Percentiles rank a stretch among this genome's conserved stretches.
Evolutionary conservation across 1,140 invertebrate species (phyloP).

Genomic region (Batillaria attramentaria): DNA sequence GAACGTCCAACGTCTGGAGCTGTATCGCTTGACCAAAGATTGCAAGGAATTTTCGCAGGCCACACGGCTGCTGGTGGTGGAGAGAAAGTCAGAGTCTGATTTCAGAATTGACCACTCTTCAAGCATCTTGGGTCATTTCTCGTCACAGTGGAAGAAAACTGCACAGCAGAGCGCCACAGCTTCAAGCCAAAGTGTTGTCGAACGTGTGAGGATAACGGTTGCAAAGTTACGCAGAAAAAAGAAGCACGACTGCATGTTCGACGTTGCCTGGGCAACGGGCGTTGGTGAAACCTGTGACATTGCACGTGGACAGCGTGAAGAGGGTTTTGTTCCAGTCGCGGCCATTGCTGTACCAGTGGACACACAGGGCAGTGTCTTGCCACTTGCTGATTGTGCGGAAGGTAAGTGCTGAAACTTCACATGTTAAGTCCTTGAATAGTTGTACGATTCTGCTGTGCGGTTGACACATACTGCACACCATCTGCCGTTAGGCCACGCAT

Average conservation of each 20-base stretch:
- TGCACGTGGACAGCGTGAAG: neutral
- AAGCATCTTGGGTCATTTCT: slow-evolving; percentile 3
- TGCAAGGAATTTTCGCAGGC: slow-evolving; percentile 6
- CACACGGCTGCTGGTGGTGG: slow-evolving; percentile 22
- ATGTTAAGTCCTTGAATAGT: too few species aligned
- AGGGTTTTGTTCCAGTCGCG: slow-evolving; percentile 3
- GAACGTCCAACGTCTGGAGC: slow-evolving; percentile 56
- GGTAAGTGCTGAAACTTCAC: too few species aligned
- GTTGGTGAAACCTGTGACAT: neutral
- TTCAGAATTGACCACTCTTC: too few species aligned
- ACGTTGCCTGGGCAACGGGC: neutral
- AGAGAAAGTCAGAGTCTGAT: neutral
- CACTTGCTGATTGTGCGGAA: neutral
- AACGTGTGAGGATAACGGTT: too few species aligned
- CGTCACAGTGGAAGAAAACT: neutral
- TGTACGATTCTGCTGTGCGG: too few species aligned
- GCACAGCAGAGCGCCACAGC: neutral
- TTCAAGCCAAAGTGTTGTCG: neutral
- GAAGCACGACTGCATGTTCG: neutral
- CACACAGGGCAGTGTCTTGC: neutral
- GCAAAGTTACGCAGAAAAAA: too few species aligned
- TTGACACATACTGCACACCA: too few species aligned
- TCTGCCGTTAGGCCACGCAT: too few species aligned
- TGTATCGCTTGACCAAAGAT: slow-evolving; percentile 53
- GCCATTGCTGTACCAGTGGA: neutral